phyloP scores from a whole-genome alignment of 2,113 vertebrate genomes.

The Spheniscus mendiculus region DNA sequence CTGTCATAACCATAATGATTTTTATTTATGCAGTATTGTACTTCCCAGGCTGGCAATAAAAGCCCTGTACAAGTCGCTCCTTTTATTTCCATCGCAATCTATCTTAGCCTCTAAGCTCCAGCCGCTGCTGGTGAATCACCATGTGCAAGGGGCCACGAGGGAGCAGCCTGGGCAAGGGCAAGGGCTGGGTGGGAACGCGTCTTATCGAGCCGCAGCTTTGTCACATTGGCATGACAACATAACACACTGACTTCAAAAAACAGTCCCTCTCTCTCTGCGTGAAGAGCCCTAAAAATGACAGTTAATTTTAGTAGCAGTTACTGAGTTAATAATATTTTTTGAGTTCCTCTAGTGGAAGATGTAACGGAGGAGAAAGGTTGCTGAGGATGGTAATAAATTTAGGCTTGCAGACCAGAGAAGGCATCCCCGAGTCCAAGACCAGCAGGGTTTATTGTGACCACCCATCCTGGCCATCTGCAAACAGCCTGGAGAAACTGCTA shows the following conservation, averaged over 20 bases:
- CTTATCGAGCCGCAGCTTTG: background rate
- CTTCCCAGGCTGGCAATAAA: constrained; percentile 18
- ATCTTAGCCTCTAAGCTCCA: background rate
- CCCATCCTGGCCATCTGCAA: background rate
- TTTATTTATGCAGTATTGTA: constrained; percentile 38
- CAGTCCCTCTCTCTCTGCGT: background rate
- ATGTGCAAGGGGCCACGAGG: accelerated
- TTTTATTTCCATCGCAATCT: constrained; percentile 12
- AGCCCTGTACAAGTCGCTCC: constrained; percentile 12
- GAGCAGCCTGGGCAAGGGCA: background rate
- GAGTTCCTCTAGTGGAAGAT: background rate
- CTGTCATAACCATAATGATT: constrained; percentile 18
- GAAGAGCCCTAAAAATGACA: background rate
- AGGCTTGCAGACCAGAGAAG: background rate
- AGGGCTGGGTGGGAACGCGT: background rate
- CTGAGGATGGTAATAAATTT: background rate
- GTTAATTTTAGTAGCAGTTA: background rate
- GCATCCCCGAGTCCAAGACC: background rate
- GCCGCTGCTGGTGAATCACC: background rate
- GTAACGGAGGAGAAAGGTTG: background rate
- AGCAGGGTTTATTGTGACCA: background rate
- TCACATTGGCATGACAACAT: background rate
- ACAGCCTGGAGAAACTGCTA: background rate
- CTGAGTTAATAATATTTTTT: background rate
- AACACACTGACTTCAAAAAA: background rate